Evolutionary conservation across 1,140 invertebrate genomes (phyloP).

Genomic region (Eupeodes corollae): DNA sequence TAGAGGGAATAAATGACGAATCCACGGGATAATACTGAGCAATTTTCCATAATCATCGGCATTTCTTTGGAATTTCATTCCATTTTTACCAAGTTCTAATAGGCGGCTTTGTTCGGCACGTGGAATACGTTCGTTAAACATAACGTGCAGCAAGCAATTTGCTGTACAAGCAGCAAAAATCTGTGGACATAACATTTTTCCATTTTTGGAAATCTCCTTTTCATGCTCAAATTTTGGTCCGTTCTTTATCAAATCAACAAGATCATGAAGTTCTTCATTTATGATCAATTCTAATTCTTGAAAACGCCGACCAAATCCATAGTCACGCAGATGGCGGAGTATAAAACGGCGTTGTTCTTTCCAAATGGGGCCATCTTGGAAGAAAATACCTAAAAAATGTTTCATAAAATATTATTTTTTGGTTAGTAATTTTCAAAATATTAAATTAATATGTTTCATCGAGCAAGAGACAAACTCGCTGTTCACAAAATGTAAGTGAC

Average conservation of each 20-base stretch:
- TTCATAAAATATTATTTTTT: not conserved
- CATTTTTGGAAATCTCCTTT: constrained; percentile 39
- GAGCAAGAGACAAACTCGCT: too few species aligned
- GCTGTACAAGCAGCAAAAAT: constrained; percentile 39
- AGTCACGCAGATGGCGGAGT: constrained; percentile 55
- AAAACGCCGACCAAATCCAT: constrained; percentile 56
- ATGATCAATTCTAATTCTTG: constrained; percentile 41
- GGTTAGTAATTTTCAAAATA: too few species aligned
- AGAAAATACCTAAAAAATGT: constrained; percentile 47
- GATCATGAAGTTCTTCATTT: constrained; percentile 41
- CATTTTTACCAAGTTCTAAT: constrained; percentile 31
- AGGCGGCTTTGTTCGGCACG: constrained; percentile 36
- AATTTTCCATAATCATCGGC: constrained; percentile 45
- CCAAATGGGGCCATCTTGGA: constrained; percentile 57
- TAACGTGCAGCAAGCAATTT: constrained; percentile 41
- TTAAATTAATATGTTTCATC: too few species aligned
- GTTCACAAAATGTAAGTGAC: too few species aligned
- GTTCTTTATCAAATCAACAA: constrained; percentile 44
- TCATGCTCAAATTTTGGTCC: constrained; percentile 42
- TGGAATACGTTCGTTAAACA: constrained; percentile 35
- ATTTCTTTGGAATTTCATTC: constrained; percentile 39
- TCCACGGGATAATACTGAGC: constrained; percentile 46
- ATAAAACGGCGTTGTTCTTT: constrained; percentile 59
- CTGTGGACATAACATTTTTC: constrained; percentile 38
- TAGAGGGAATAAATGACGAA: constrained; percentile 45